phyloP scores from a whole-genome alignment of 2,888 invertebrate genomes.

The Julus scanicus region DNA sequence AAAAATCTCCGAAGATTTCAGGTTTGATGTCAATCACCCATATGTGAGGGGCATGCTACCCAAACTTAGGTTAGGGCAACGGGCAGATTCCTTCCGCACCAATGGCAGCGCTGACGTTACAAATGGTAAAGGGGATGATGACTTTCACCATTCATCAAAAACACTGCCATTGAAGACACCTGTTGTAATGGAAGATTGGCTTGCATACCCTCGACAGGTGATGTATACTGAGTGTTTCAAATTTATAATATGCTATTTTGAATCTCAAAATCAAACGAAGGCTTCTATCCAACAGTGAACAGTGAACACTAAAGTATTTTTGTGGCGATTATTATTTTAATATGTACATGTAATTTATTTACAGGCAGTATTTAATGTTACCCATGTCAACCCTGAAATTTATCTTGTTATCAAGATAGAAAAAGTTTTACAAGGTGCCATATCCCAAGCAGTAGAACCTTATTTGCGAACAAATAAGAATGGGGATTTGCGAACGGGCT shows the following conservation, averaged over 20 bases:
- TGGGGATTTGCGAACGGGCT: conserved; percentile 80
- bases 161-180: conserved; percentile 71
- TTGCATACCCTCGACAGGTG: conserved; percentile 75
- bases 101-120: conserved; percentile 56
- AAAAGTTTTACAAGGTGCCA: conserved; percentile 86
- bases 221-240: conserved; percentile 9
- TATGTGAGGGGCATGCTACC: conserved; percentile 73
- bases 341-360: conserved; percentile 55
- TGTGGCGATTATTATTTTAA: background rate
- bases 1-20: conserved; percentile 93
- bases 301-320: too few relatives aligned
- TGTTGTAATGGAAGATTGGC: conserved; percentile 80
- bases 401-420: conserved; percentile 93
- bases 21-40: conserved; percentile 85
- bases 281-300: too few relatives aligned
- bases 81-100: conserved; percentile 68
- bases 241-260: background rate
- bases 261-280: too few relatives aligned
- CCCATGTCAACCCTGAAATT: conserved; percentile 88
- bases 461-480: conserved; percentile 78
- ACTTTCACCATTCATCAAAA: conserved; percentile 55
- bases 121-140: conserved; percentile 51
- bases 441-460: conserved; percentile 85
- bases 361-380: conserved; percentile 88
- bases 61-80: conserved; percentile 63